A percentile compares a stretch with the other conserved stretches of the same genome.
Conservation (phyloP, 1,140 invertebrate species). For the Drosophila equinoxialis region DNA sequence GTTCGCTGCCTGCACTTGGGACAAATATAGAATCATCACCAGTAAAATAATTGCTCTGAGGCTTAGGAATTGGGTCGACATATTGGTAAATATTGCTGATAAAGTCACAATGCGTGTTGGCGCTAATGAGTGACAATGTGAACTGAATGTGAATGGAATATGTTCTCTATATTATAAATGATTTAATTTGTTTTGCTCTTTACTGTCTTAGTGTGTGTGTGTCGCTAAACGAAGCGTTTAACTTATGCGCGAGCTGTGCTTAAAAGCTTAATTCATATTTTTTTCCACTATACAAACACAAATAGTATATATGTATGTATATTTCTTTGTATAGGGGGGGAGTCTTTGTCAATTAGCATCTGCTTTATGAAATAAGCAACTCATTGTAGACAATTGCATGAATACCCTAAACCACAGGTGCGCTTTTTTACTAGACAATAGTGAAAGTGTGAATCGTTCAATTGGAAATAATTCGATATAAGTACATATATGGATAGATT, state of each 20-base stretch:
- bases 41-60: slow-evolving; percentile 24
- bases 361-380: slow-evolving; percentile 10
- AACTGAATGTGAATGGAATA: slow-evolving; percentile 54
- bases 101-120: background rate
- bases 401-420: slow-evolving; percentile 23
- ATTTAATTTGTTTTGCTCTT: slow-evolving; percentile 17
- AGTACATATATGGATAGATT: no score
- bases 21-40: background rate
- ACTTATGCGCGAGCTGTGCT: slow-evolving; percentile 48
- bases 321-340: slow-evolving; percentile 13
- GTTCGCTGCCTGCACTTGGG: slow-evolving; percentile 37
- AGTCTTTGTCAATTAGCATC: slow-evolving; percentile 16
- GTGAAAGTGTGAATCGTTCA: background rate
- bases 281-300: slow-evolving; percentile 1
- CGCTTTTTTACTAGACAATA: no score
- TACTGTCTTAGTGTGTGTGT: slow-evolving; percentile 25
- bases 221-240: slow-evolving; percentile 53
- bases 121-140: slow-evolving; percentile 47
- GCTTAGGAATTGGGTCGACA: slow-evolving; percentile 55
- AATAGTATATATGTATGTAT: background rate
- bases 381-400: background rate
- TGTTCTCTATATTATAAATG: slow-evolving; percentile 30
- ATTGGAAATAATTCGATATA: background rate
- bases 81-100: slow-evolving; percentile 19
- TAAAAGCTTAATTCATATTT: slow-evolving; percentile 33